These are phyloP conservation scores for Collichthys lucidus DNA, from an alignment of 2,113 vertebrate genomes.

Conservation along the genomic window DNA sequence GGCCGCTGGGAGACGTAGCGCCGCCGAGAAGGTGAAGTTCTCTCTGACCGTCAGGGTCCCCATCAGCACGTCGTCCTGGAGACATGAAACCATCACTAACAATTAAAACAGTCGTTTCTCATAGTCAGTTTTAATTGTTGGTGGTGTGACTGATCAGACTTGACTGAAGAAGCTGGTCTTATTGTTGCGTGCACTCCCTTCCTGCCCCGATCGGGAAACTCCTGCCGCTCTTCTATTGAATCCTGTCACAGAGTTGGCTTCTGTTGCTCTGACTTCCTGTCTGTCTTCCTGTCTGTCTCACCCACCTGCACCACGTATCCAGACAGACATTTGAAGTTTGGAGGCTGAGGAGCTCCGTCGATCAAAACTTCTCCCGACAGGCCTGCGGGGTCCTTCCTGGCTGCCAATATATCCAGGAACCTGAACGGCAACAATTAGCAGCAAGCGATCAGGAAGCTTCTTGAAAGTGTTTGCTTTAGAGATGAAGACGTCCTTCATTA, in stretches of 20 bases:
- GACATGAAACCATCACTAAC: not conserved
- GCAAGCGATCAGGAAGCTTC: too few relatives aligned
- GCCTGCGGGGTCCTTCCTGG: conserved; percentile 84
- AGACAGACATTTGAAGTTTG: conserved; percentile 94
- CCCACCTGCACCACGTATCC: conserved; percentile 95
- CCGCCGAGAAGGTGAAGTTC: conserved; percentile 95
- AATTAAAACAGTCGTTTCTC: not conserved
- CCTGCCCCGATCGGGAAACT: conserved; percentile 26
- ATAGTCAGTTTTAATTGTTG: not conserved
- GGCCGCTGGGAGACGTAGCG: conserved; percentile 87
- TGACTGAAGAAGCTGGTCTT: not conserved
- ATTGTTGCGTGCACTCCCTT: conserved; percentile 24
- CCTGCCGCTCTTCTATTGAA: not conserved
- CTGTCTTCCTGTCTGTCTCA: conserved; percentile 1
- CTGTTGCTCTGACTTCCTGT: not conserved
- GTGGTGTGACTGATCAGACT: not conserved
- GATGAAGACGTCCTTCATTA: too few relatives aligned
- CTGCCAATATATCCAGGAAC: conserved; percentile 87
- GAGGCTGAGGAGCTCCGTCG: conserved; percentile 90
- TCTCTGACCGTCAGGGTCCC: conserved; percentile 94
- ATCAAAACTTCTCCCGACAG: conserved; percentile 84
- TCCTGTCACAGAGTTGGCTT: not conserved
- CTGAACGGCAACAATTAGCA: conserved; percentile 59
- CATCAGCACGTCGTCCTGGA: conserved; percentile 95
- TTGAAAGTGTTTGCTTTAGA: too few relatives aligned